Conservation (phyloP, 92 coral and sea anemone genomes). For the Phenganax subtilis region DNA sequence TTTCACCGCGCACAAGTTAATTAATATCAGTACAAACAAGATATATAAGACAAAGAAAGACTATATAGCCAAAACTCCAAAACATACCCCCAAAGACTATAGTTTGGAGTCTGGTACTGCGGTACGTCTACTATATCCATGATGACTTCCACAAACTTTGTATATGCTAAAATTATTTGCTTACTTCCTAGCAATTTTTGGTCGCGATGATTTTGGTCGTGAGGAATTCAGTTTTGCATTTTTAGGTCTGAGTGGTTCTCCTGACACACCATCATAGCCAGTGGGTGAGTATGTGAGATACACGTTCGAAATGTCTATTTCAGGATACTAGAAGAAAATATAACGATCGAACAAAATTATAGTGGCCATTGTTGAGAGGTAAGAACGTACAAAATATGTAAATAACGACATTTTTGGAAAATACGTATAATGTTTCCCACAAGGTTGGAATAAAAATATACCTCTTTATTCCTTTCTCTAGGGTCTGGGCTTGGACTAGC, state of each 20-base stretch:
- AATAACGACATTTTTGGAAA: too few species aligned
- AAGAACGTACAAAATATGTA: not conserved
- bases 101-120: not conserved
- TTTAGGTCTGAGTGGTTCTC: conserved; percentile 76
- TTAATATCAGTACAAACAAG: too few species aligned
- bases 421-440: not conserved
- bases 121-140: not conserved
- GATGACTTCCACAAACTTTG: not conserved
- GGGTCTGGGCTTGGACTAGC: conserved; percentile 95
- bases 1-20: too few species aligned
- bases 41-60: too few species aligned
- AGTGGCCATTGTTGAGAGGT: not conserved
- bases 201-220: conserved; percentile 79
- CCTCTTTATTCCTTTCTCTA: conserved; percentile 89
- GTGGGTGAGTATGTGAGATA: conserved; percentile 71
- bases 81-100: not conserved
- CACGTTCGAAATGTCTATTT: conserved; percentile 78
- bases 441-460: not conserved
- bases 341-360: not conserved
- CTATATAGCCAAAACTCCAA: too few species aligned
- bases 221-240: conserved; percentile 80
- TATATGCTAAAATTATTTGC: not conserved
- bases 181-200: conserved; percentile 88
- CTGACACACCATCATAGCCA: conserved; percentile 60
- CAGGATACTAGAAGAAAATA: conserved; percentile 48